phyloP scores from a whole-genome alignment of 2,797 vertebrate species.

The Coccyzus lansbergi region DNA sequence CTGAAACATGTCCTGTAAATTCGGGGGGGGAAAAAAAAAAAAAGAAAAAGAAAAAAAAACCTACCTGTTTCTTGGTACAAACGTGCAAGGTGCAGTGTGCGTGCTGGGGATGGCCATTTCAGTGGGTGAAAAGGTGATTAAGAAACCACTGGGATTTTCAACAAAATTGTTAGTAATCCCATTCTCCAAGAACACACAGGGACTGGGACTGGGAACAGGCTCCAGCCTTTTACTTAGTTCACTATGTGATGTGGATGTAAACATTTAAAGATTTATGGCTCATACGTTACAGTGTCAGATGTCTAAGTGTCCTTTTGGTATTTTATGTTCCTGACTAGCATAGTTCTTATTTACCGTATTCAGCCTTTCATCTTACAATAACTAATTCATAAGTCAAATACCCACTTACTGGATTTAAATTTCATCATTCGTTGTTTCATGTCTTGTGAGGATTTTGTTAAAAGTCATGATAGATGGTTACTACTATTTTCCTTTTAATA shows the following conservation, averaged over 20 bases:
- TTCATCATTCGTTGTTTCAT: background rate
- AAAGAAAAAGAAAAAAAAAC: background rate
- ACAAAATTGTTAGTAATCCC: background rate
- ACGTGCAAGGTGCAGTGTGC: rapidly evolving
- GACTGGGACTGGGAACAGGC: background rate
- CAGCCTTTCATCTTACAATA: background rate
- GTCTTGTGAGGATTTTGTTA: constrained; percentile 22
- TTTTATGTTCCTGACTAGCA: background rate
- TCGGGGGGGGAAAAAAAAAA: background rate
- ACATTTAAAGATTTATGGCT: background rate
- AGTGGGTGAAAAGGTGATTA: background rate
- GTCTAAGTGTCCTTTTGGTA: background rate
- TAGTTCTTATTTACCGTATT: background rate
- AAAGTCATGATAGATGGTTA: constrained; percentile 12
- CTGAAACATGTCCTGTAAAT: background rate
- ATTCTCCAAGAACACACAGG: background rate
- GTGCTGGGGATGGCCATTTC: rapidly evolving
- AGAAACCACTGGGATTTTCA: background rate
- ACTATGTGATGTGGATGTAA: background rate
- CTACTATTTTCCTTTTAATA: constrained; percentile 17
- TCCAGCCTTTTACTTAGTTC: background rate
- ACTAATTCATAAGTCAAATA: background rate
- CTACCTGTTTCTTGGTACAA: background rate
- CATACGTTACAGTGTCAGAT: rapidly evolving
- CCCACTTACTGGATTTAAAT: background rate